Evolutionary conservation across 1,140 invertebrate species (phyloP).

Genomic region (Pogonognathellus flavescens): DNA sequence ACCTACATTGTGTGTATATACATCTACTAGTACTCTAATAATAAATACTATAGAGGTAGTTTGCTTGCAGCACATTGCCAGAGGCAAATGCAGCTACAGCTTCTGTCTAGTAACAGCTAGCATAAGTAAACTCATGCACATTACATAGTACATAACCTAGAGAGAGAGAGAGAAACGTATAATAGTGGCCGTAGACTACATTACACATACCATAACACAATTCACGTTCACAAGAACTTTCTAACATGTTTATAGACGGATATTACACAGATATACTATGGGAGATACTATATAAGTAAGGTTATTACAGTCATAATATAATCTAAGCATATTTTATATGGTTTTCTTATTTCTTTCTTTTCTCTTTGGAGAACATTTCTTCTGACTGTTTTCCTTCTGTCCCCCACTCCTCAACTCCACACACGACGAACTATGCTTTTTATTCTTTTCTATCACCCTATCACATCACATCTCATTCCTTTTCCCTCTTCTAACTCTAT

Average conservation of each 20-base stretch:
- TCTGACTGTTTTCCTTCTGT: background rate
- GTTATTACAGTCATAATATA: no score
- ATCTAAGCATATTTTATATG: no score
- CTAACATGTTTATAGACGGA: background rate
- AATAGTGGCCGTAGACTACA: no score
- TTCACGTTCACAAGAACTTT: constrained; percentile 1
- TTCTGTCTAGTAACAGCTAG: background rate
- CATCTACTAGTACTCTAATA: no score
- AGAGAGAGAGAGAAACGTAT: no score
- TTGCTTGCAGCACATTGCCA: background rate
- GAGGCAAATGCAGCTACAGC: background rate
- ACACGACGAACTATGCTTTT: background rate
- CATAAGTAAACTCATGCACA: constrained; percentile 17
- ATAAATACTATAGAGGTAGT: background rate
- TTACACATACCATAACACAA: constrained; percentile 6
- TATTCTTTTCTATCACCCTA: background rate
- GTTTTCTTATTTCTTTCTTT: background rate
- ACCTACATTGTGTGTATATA: background rate
- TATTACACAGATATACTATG: no score
- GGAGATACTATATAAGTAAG: no score
- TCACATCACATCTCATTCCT: constrained; percentile 30
- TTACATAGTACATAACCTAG: background rate
- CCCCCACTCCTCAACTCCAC: background rate
- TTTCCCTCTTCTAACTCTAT: background rate
- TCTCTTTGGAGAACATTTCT: background rate